Evolutionary conservation across 2,797 vertebrate genomes (phyloP), one percentile per base, ranked within the genome.

Genomic region (Ctenopoma multispine): DNA sequence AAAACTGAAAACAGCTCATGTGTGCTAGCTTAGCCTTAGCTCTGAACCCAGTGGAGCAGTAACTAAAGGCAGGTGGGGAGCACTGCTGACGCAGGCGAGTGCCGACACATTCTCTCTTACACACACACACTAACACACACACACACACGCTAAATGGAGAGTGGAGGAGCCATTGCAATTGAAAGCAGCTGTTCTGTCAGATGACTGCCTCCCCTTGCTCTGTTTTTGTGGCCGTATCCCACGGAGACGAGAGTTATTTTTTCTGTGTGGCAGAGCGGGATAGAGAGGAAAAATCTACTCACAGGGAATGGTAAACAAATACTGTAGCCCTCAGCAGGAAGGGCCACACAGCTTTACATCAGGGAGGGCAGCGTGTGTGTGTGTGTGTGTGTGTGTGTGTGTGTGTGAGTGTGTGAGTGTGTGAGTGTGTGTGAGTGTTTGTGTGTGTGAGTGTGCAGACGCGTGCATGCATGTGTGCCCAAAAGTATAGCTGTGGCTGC

Each of bases 161-260:
- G 75, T 48, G 72, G 57, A 21, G 63, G 82, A 90, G 89, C 88
- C 84, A 71, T 75, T 58, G 81, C 90, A 93, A 95, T 93, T 94
- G 92, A 91, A 95, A 94, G 90, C 94, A 95, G 94, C 94, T 94
- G 93, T 91, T 91, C 81, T 75, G 88, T 86, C 91, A 90, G 87
- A 91, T 82, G 87, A 92, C 85, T 85, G 87, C 89, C 87, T 89
- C 87, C 89, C 83, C 75, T 78, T 46, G 75, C 36, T 68, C 70
- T 92, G 91, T 94, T 94, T 92, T 92, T 92, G 88, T 80, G 79
- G 67, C 87, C 41, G 89, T 93, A 88, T 93, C 94, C 93, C 92
- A 84, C 87, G 90, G 92, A 85, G 88, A 94, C 86, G 21, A 78
- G 82, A 82, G 85, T 89, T 88, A 84, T 92, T 93, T 90, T 92